These are phyloP conservation scores for Apis laboriosa DNA, from an alignment of 1,140 invertebrate genomes.

Conservation along the genomic window DNA sequence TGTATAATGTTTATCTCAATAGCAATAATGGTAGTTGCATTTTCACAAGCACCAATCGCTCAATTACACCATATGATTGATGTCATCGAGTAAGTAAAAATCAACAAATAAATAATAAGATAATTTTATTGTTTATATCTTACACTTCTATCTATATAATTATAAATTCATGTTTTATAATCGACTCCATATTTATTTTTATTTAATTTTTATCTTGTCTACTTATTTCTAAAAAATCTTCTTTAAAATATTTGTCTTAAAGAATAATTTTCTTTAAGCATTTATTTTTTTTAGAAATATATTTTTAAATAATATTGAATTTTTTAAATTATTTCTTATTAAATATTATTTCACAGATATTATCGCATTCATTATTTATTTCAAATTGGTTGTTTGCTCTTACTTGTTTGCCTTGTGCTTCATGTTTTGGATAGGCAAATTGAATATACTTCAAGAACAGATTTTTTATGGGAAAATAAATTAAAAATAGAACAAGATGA, in stretches of 20 bases:
- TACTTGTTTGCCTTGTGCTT: constrained; percentile 85
- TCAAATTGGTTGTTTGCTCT: constrained; percentile 84
- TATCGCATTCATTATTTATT: constrained; percentile 84
- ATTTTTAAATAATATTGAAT: too few species aligned
- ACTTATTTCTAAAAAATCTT: too few species aligned
- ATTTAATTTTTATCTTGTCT: too few species aligned
- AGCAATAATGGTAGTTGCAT: constrained; percentile 72
- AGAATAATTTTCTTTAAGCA: too few species aligned
- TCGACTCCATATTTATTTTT: too few species aligned
- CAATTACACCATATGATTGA: constrained; percentile 82
- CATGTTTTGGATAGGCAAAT: constrained; percentile 92
- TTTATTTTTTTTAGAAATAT: too few species aligned
- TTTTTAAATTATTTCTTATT: too few species aligned
- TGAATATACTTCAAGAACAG: constrained; percentile 92
- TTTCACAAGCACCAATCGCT: constrained; percentile 67
- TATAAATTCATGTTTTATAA: too few species aligned
- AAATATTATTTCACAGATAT: constrained; percentile 80
- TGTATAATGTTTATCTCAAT: constrained; percentile 87
- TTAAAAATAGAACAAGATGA: constrained; percentile 95
- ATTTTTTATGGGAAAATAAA: constrained; percentile 96
- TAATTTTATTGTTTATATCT: not conserved
- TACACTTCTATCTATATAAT: too few species aligned
- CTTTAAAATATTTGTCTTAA: too few species aligned
- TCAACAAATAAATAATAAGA: too few species aligned
- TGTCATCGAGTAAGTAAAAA: constrained; percentile 83